Evolutionary conservation across 2,888 invertebrate genomes (phyloP), one percentile per base, ranked within the genome.

Genomic region (Petrolisthes cinctipes): DNA sequence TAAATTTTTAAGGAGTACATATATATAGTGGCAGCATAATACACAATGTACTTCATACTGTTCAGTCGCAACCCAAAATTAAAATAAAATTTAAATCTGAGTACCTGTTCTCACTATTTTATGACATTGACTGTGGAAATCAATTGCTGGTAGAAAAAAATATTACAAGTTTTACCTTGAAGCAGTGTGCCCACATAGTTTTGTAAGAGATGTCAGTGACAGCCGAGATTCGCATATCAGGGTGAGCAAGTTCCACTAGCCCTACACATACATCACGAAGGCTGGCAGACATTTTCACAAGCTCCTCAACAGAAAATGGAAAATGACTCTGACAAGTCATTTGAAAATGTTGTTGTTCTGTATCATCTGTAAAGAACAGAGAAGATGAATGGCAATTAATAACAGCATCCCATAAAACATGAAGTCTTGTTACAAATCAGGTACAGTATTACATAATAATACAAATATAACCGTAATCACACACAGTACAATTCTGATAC

Each of bases 201-300:
- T 95, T 95, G 87, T 94, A 93, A 79, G 90, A 92, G 93, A 92
- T 23, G 94, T 93, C 1, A 93, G 94, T 76, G 71, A 83, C 20
- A 23, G 89, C 85, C n/a, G 90, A 89, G 83, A 89, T 86, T 6
- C 90, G 92, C 92, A 79, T 94, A 94, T 97, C 97, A 0, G 97
- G 97, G 92, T 96, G 97, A 0, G 97, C 97, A 82, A 97, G 93
- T 92, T 97, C 97, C 9, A 97, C 96, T 11, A 98, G 94, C 0
- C 97, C 97, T 23, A 97, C 93, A 91, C 97, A 96, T 5, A 97
- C 95, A 90, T 97, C 96, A 85, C 97, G 95, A 66, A 97, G 92
- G 0, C 95, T 95, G 84, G 95, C 94, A 84, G 96, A 96, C 91
- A 97, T 94, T 4, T 95, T 94, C 6, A 96, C 95, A 85, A 97